Evolutionary conservation across 2,797 vertebrate genomes (phyloP).

Genomic region (Oreortyx pictus): DNA sequence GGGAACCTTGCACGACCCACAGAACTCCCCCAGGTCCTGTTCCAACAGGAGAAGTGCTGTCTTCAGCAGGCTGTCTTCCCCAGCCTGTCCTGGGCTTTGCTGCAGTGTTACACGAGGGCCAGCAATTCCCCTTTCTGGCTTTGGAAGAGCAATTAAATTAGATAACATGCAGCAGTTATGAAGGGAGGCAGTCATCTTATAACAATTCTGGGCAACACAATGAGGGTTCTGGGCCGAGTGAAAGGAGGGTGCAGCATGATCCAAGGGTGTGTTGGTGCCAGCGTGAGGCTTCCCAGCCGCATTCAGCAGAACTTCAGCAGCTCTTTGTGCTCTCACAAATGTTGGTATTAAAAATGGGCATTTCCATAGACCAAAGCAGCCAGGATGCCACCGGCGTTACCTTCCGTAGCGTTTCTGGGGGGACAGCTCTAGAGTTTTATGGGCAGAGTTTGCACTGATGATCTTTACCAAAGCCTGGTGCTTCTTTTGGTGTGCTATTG

Average conservation of each 20-base stretch:
- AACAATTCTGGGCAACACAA: constrained; percentile 27
- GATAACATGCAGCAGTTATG: constrained; percentile 49
- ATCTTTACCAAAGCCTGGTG: background rate
- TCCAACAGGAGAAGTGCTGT: background rate
- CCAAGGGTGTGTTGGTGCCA: background rate
- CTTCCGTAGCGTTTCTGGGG: background rate
- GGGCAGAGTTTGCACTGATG: background rate
- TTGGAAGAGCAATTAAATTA: constrained; percentile 10
- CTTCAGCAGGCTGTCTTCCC: background rate
- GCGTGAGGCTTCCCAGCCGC: background rate
- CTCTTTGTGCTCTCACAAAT: background rate
- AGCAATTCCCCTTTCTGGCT: constrained; percentile 1
- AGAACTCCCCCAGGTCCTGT: background rate
- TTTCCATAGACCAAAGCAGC: background rate
- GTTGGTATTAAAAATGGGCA: background rate
- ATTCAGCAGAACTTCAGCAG: background rate
- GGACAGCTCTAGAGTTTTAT: background rate
- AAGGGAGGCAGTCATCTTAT: constrained; percentile 35
- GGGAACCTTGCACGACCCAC: background rate
- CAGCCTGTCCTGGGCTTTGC: background rate
- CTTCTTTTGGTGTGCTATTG: background rate
- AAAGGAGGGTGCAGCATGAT: constrained; percentile 17
- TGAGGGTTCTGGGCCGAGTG: constrained; percentile 6
- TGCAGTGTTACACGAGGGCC: background rate
- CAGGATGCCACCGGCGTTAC: background rate